Conservation (phyloP, 2,888 invertebrate species). For the Myathropa florea region DNA sequence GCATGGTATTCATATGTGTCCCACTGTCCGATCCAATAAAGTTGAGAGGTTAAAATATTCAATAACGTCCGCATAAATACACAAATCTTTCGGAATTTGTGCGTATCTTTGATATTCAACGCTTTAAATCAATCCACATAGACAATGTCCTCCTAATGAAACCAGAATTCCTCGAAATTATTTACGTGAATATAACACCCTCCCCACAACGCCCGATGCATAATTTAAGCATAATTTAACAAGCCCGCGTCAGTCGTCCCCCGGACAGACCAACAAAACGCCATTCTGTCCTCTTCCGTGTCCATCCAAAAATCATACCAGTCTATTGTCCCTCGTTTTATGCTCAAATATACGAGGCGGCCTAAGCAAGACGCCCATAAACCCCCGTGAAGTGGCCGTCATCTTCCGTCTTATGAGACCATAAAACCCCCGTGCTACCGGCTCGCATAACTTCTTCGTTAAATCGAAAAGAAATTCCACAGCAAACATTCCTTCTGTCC, state of each 20-base stretch:
- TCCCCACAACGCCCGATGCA: not conserved
- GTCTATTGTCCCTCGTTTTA: conserved; percentile 8
- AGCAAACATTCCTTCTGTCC: conserved; percentile 51
- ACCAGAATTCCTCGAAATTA: not conserved
- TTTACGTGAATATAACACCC: not conserved
- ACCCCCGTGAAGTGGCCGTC: not conserved
- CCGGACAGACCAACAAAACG: not conserved
- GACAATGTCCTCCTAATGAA: not conserved
- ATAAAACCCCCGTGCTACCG: conserved; percentile 17
- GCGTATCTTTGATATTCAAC: not conserved
- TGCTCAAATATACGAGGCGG: not conserved
- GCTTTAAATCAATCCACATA: too few species aligned
- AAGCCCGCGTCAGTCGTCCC: not conserved
- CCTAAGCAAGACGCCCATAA: not conserved
- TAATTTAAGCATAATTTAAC: not conserved
- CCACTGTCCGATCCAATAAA: too few species aligned
- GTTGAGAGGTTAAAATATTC: too few species aligned
- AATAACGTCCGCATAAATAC: not conserved
- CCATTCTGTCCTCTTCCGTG: not conserved
- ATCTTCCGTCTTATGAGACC: not conserved
- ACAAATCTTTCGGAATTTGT: not conserved
- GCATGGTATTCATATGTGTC: too few species aligned
- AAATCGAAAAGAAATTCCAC: conserved; percentile 57
- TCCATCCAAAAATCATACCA: not conserved
- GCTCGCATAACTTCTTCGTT: conserved; percentile 21